Evolutionary conservation across 2,888 invertebrate species (phyloP).

Genomic region (Axea sp.): DNA sequence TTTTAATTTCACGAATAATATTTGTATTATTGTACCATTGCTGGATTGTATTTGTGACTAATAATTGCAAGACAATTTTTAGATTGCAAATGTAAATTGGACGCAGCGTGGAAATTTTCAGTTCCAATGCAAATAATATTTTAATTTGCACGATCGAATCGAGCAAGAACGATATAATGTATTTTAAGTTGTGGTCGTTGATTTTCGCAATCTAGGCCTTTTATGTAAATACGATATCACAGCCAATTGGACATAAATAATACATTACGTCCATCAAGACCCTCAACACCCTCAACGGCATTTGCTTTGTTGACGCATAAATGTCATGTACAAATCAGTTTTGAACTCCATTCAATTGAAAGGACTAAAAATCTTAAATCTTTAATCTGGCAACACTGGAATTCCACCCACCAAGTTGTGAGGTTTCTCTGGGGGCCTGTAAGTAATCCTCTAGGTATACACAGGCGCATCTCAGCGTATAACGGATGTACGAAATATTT

Average conservation of each 20-base stretch:
- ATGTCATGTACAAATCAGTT: constrained; percentile 20
- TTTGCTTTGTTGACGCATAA: constrained; percentile 30
- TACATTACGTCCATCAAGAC: constrained; percentile 15
- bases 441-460: constrained; percentile 58
- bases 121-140: too few relatives aligned
- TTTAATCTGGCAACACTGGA: constrained; percentile 62
- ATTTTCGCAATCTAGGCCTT: not conserved
- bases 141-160: too few relatives aligned
- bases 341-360: constrained; percentile 19
- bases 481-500: constrained; percentile 53
- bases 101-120: too few relatives aligned
- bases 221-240: constrained; percentile 20
- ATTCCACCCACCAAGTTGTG: constrained; percentile 61
- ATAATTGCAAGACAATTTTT: too few relatives aligned
- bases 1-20: too few relatives aligned
- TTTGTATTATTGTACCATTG: too few relatives aligned
- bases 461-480: constrained; percentile 37
- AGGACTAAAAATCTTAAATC: constrained; percentile 27
- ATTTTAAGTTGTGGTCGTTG: too few relatives aligned
- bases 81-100: too few relatives aligned
- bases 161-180: too few relatives aligned
- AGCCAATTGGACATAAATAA: constrained; percentile 43
- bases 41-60: too few relatives aligned
- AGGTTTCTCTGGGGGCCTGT: constrained; percentile 60
- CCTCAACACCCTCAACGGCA: constrained; percentile 12